Conservation (phyloP, 2,113 vertebrate species). For the Urocynchramus pylzowi region DNA sequence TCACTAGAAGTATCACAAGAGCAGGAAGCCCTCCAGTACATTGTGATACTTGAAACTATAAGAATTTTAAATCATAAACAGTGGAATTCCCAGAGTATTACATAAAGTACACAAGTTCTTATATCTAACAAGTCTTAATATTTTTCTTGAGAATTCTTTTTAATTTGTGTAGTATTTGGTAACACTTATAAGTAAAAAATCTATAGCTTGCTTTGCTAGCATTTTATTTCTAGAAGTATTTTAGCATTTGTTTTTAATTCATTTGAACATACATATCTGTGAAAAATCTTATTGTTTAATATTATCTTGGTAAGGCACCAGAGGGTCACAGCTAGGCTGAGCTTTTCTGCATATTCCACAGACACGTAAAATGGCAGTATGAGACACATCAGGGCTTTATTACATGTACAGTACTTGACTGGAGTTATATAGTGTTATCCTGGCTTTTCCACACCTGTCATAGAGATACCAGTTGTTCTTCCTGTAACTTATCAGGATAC, state of each 20-base stretch:
- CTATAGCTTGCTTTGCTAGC: background rate
- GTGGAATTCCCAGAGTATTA: background rate
- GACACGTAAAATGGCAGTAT: background rate
- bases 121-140: background rate
- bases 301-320: background rate
- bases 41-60: background rate
- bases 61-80: background rate
- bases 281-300: background rate
- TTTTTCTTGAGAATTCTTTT: background rate
- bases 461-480: background rate
- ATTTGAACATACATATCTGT: background rate
- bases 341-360: background rate
- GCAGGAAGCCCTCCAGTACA: background rate
- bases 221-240: background rate
- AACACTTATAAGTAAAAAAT: background rate
- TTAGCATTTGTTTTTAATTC: background rate
- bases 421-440: background rate
- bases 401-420: background rate
- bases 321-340: fast-evolving
- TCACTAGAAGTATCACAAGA: background rate
- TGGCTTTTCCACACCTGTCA: background rate
- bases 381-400: background rate
- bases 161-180: background rate
- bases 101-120: background rate
- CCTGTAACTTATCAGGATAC: background rate